These are phyloP conservation scores for Hermetia illucens DNA, from an alignment of 1,140 invertebrate genomes.

Conservation along the genomic window DNA sequence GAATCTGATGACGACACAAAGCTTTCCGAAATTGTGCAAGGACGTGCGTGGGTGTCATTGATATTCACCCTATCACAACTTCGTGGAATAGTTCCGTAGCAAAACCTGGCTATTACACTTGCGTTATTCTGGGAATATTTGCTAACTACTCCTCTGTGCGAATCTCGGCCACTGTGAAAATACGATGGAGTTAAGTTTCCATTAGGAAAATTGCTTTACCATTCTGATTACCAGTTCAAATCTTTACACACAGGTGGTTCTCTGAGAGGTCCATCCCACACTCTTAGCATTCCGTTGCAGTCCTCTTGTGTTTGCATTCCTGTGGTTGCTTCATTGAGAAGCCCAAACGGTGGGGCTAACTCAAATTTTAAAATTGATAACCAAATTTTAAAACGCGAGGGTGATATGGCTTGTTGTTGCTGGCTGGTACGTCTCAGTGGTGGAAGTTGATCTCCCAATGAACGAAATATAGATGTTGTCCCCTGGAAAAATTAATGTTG, in stretches of 20 bases:
- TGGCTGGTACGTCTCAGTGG: constrained; percentile 20
- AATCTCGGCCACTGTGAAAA: constrained; percentile 4
- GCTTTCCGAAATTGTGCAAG: constrained; percentile 66
- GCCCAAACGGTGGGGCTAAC: constrained; percentile 27
- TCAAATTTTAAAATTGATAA: constrained; percentile 77
- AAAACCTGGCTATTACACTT: constrained; percentile 59
- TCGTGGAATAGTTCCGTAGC: constrained; percentile 56
- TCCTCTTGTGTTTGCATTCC: constrained; percentile 46
- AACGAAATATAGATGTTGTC: constrained; percentile 23
- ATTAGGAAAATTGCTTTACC: too few species aligned
- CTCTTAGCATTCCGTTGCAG: constrained; percentile 64
- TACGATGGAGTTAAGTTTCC: background rate
- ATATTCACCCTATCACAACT: constrained; percentile 55
- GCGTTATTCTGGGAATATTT: constrained; percentile 40
- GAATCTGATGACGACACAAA: constrained; percentile 67
- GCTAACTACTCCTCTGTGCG: constrained; percentile 2
- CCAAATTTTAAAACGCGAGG: constrained; percentile 66
- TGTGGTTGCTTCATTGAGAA: constrained; percentile 37
- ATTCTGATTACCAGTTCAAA: constrained; percentile 61
- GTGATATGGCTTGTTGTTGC: constrained; percentile 27
- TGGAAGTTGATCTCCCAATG: constrained; percentile 26
- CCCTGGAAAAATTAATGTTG: constrained; percentile 10
- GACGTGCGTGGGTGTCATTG: constrained; percentile 36
- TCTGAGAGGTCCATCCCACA: constrained; percentile 70
- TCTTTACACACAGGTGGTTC: constrained; percentile 63